Evolutionary conservation across 2,888 invertebrate genomes (phyloP), one percentile per base, ranked within the genome.

Genomic region (Plagodis pulveraria): DNA sequence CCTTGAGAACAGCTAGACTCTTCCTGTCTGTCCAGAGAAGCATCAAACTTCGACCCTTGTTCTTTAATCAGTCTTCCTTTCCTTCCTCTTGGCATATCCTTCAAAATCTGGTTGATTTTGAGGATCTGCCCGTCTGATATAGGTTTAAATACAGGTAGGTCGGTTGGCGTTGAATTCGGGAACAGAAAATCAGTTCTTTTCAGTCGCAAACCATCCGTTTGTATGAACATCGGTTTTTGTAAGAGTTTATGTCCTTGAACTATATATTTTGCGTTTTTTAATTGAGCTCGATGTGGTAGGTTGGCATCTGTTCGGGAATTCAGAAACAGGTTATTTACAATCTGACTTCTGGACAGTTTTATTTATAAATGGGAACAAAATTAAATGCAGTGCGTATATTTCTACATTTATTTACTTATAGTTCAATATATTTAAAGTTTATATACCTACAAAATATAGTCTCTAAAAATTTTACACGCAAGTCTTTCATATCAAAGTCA

Each of bases 1-100:
- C 96, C 97, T 76, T 95, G 94, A 46, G 94, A 89, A 82, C 96
- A 96, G 68, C 92, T 89, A 56, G 93, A 91, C 71, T 94, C 93
- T 69, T 94, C 87, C 53, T 85, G 81, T 63, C 89, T 60, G 49
- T 70, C 69, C 38, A 70, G 49, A 5, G 56, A 47, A 1, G 52
- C 34, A 33, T 66, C 65, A 0, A 66, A 32, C 7, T 69, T 66
- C 8, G 48, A 48, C n/a, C 41, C 58, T 10, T 45, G 44, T 32
- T 58, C 72, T 42, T 81, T 79, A 49, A 88, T 22, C 10, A 84
- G 58, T 42, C 83, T 72, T 0, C 87, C 86, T 65, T 79, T 86
- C 63, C 88, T 71, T 78, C 51, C 57, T 57, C 40, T 72, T 65
- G 50, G 80, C 79, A 89, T 65, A 33, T 81, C 81, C 65, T 78